Base-by-base conservation (phyloP, 2,888 invertebrate genomes). In the Perizoma flavofasciatum region DNA sequence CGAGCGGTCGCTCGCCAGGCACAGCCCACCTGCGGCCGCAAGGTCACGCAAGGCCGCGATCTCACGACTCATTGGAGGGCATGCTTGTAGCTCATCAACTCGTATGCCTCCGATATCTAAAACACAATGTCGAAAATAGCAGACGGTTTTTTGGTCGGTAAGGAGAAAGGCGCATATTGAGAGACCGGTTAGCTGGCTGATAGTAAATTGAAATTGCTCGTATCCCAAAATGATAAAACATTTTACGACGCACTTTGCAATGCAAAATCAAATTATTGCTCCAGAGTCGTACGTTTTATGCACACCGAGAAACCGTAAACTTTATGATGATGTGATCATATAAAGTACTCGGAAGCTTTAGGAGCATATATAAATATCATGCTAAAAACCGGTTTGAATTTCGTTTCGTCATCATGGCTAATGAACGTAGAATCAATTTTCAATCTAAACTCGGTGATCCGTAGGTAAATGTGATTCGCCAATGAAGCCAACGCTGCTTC, bases 11-110 rank as follows among this genome's bases (percentile, higher is more conserved):
- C 40, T 11, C 11, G 44, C 52, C 34, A 32, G 50, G 11, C 55
- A 33, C 57, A 50, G 63, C 51, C 61, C 65, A 66, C 65, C 67
- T 65, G 61, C 50, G 55, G 52, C 32, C 66, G 64, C 75, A 78
- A 79, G 77, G 77, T 73, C 77, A 68, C 61, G 62, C 79, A 79
- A 81, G 81, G 79, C 74, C 79, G 59, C 53, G 59, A 55, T 49
- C 54, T 55, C 56, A 62, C 59, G 47, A 59, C 51, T 46, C 46
- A 49, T 4, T 32, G 32, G 39, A 39, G 33, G 6, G 45, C 11
- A 10, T 32, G 43, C 39, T 34, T 40, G 39, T 46, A 48, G 10
- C 34, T 10, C 10, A 44, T 37, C 37, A 1, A 22, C 22, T 22
- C 22, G 22, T 22, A 22, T 22, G 22, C 22, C 22, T 2, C 22